A percentile compares a stretch with the other conserved stretches of the same genome.
phyloP scores from a whole-genome alignment of 2,797 vertebrate genomes.

The Microctenopoma steveboyesi region DNA sequence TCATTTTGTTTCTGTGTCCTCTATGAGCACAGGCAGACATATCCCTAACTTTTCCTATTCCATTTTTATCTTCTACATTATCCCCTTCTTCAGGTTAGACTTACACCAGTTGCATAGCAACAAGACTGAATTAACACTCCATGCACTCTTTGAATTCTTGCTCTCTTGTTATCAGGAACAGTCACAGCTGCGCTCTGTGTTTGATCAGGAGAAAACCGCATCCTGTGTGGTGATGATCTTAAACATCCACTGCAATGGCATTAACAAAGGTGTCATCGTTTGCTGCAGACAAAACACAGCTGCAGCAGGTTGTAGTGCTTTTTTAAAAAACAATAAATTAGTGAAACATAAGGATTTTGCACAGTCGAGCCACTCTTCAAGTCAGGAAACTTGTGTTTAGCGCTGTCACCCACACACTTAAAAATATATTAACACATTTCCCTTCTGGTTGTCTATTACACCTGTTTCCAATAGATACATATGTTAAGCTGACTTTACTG shows the following conservation, averaged over 20 bases:
- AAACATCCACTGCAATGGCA: constrained; percentile 25
- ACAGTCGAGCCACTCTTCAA: constrained; percentile 38
- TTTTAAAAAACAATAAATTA: constrained; percentile 16
- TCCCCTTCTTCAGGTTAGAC: constrained; percentile 56
- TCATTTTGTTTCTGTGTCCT: constrained; percentile 32
- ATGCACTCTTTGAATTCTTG: constrained; percentile 49
- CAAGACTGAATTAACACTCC: constrained; percentile 60
- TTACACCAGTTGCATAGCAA: constrained; percentile 74
- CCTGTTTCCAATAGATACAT: constrained; percentile 88
- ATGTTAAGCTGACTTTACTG: constrained; percentile 95
- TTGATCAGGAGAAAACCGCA: constrained; percentile 63
- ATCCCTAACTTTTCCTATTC: constrained; percentile 45
- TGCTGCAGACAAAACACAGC: constrained; percentile 40
- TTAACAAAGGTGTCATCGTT: constrained; percentile 41
- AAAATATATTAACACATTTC: constrained; percentile 2
- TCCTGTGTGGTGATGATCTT: constrained; percentile 53
- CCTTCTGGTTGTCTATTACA: constrained; percentile 46
- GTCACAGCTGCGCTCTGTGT: constrained; percentile 55
- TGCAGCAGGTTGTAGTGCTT: constrained; percentile 30
- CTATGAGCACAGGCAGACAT: constrained; percentile 17
- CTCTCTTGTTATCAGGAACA: constrained; percentile 52
- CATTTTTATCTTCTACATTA: constrained; percentile 49
- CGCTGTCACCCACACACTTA: not conserved
- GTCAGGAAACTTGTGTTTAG: constrained; percentile 2
- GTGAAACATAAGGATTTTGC: constrained; percentile 60